Percentiles rank a stretch among this genome's conserved stretches.
Conservation (phyloP, 2,797 vertebrate species). For the Strix occidentalis region DNA sequence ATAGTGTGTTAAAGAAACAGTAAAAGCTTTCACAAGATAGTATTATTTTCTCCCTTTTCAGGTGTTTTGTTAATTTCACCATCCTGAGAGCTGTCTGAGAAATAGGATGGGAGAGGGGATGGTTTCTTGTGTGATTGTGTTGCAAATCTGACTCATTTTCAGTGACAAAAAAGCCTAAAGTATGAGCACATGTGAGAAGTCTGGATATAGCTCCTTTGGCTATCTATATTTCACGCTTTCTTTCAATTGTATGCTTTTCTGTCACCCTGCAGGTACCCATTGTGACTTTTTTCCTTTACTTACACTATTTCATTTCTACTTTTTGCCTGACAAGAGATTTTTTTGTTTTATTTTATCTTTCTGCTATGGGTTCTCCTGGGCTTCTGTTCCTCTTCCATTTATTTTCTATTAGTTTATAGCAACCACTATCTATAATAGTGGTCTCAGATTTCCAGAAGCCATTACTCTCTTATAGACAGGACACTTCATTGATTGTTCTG, state of each 20-base stretch:
- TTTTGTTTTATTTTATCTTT: not conserved
- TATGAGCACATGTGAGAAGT: not conserved
- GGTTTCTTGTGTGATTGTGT: not conserved
- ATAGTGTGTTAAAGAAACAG: not conserved
- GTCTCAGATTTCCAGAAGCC: constrained; percentile 35
- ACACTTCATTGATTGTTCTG: constrained; percentile 56
- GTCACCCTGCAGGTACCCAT: not conserved
- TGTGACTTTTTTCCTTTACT: not conserved
- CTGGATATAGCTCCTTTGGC: not conserved
- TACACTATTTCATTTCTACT: not conserved
- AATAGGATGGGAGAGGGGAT: not conserved
- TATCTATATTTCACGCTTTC: not conserved
- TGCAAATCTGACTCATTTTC: not conserved
- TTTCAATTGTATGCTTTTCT: not conserved
- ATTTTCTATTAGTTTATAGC: constrained; percentile 24
- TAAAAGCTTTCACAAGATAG: not conserved
- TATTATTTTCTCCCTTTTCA: not conserved
- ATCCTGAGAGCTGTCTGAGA: not conserved
- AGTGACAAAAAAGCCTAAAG: not conserved
- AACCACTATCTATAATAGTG: not conserved
- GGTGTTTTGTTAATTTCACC: not conserved
- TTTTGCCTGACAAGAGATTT: not conserved
- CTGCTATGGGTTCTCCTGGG: not conserved
- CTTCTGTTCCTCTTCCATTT: not conserved
- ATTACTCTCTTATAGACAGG: constrained; percentile 25